Percentiles rank a stretch among this genome's conserved stretches.
Conservation (phyloP, 2,888 invertebrate species). For the Erynnis tages region DNA sequence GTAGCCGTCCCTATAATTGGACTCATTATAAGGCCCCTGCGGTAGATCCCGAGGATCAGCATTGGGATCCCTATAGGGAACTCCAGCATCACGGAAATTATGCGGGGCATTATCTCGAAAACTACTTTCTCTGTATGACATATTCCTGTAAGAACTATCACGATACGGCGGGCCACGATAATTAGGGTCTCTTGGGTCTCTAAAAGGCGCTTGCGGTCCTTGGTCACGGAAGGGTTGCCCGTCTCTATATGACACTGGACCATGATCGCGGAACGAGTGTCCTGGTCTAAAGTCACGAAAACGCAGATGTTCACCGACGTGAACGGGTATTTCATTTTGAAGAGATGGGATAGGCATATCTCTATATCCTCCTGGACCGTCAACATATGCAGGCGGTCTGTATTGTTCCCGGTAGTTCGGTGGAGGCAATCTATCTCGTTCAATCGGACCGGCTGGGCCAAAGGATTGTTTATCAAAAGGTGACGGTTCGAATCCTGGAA, state of each 20-base stretch:
- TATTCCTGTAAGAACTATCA: constrained; percentile 59
- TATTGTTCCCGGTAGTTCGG: constrained; percentile 64
- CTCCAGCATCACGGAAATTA: constrained; percentile 59
- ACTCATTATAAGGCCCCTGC: constrained; percentile 58
- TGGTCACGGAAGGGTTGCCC: constrained; percentile 57
- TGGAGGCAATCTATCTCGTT: constrained; percentile 65
- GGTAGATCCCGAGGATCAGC: constrained; percentile 58
- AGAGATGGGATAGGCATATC: constrained; percentile 56
- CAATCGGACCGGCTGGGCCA: constrained; percentile 56
- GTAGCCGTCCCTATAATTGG: constrained; percentile 63
- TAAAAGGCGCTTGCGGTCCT: constrained; percentile 51
- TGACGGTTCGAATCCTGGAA: constrained; percentile 83
- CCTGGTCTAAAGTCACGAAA: constrained; percentile 67
- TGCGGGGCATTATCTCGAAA: constrained; percentile 65
- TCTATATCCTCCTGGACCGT: constrained; percentile 54
- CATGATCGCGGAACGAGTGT: constrained; percentile 63
- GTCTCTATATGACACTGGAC: constrained; percentile 51
- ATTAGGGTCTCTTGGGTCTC: constrained; percentile 61
- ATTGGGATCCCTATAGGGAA: constrained; percentile 64
- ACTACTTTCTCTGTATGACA: constrained; percentile 60
- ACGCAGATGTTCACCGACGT: constrained; percentile 62
- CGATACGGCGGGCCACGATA: constrained; percentile 62
- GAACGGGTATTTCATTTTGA: constrained; percentile 67
- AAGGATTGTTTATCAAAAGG: constrained; percentile 76
- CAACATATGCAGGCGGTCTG: constrained; percentile 58